phyloP scores from a whole-genome alignment of 2,797 vertebrate species.

The Sylvia borin region DNA sequence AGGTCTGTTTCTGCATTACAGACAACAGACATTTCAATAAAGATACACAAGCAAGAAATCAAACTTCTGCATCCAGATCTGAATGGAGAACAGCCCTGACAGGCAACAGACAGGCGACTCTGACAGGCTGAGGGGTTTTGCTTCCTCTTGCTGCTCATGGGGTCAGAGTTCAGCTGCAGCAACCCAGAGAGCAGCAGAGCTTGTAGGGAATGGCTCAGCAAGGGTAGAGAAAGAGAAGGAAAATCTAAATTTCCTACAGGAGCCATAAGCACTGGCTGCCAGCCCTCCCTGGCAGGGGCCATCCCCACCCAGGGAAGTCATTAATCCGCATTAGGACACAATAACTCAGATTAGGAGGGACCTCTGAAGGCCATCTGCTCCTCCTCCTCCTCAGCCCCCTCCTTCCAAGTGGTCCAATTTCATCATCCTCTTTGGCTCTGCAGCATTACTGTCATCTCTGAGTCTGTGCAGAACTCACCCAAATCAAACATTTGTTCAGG shows the following conservation, averaged over 20 bases:
- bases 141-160: not conserved
- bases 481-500: not conserved
- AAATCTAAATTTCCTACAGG: accelerated
- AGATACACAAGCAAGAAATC: not conserved
- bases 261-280: not conserved
- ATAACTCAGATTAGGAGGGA: not conserved
- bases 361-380: not conserved
- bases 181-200: not conserved
- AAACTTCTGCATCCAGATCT: not conserved
- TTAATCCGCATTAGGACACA: not conserved
- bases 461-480: not conserved
- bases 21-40: not conserved
- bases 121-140: not conserved
- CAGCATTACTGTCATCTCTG: accelerated
- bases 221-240: not conserved
- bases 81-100: not conserved
- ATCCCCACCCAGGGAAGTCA: not conserved
- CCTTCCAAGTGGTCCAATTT: not conserved
- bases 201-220: not conserved
- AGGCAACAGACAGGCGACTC: not conserved
- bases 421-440: not conserved
- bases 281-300: not conserved
- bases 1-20: not conserved
- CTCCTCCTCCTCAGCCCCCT: not conserved
- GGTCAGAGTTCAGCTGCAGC: not conserved